phyloP scores from a whole-genome alignment of 2,113 vertebrate genomes.

The Hemiscyllium ocellatum region DNA sequence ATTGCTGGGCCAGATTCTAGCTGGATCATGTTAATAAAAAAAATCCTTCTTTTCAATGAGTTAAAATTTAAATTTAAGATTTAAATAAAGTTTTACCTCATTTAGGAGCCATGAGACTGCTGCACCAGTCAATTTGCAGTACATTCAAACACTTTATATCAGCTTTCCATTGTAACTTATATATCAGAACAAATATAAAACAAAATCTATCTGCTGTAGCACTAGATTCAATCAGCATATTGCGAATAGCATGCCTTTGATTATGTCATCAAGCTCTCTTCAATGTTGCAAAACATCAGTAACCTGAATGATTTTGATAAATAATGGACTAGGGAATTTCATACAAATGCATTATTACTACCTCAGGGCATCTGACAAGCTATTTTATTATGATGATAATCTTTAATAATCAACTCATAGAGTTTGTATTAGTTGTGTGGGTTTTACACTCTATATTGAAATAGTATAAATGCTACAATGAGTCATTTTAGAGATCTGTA shows the following conservation, averaged over 20 bases:
- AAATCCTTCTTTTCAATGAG: too few relatives aligned
- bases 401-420: background rate
- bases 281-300: background rate
- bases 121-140: too few relatives aligned
- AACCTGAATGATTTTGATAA: background rate
- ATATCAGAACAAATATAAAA: background rate
- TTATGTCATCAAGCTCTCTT: background rate
- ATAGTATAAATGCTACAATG: background rate
- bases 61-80: too few relatives aligned
- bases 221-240: background rate
- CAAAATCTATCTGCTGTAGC: background rate
- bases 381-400: background rate
- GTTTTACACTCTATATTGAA: background rate
- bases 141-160: too few relatives aligned
- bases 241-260: background rate
- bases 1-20: too few relatives aligned
- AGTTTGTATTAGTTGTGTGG: background rate
- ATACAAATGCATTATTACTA: background rate
- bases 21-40: too few relatives aligned
- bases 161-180: background rate
- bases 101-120: too few relatives aligned
- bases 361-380: background rate
- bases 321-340: constrained; percentile 16
- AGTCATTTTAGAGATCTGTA: background rate
- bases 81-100: too few relatives aligned